Evolutionary conservation across 2,113 vertebrate genomes (phyloP).

Genomic region (Regulus satrapa): DNA sequence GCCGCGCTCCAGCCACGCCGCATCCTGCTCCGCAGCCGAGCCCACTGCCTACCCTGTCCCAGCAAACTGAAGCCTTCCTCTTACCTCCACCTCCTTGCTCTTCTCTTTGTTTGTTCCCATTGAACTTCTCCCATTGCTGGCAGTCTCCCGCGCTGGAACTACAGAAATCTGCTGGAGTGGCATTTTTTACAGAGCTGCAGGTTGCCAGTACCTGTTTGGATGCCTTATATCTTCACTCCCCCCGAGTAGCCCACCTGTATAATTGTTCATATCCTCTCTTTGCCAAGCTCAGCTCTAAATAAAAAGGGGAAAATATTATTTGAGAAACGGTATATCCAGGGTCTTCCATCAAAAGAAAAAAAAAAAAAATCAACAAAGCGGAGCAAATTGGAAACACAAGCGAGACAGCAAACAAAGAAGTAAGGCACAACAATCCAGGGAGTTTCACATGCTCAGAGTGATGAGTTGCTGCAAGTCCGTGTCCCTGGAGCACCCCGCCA

Average conservation of each 20-base stretch:
- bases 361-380: not conserved
- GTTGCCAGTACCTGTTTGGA: slow-evolving; percentile 69
- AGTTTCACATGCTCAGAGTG: slow-evolving; percentile 28
- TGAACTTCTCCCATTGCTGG: slow-evolving; percentile 79
- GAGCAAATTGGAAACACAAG: not conserved
- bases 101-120: slow-evolving; percentile 85
- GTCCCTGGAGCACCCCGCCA: slow-evolving; percentile 45
- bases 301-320: slow-evolving; percentile 67
- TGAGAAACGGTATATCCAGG: slow-evolving; percentile 51
- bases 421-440: slow-evolving; percentile 34
- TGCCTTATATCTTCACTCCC: slow-evolving; percentile 70
- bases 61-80: slow-evolving; percentile 53
- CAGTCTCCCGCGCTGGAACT: slow-evolving; percentile 81
- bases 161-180: slow-evolving; percentile 91
- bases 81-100: slow-evolving; percentile 85
- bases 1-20: accelerated
- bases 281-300: slow-evolving; percentile 73
- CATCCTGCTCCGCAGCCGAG: not conserved
- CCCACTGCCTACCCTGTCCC: not conserved
- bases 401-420: not conserved
- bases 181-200: slow-evolving; percentile 77
- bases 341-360: slow-evolving; percentile 4
- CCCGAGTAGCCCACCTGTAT: slow-evolving; percentile 72
- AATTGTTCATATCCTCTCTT: slow-evolving; percentile 77
- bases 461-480: slow-evolving; percentile 50